A percentile compares a stretch with the other conserved stretches of the same genome.
These are phyloP conservation scores for Nomada lathburiana DNA, from an alignment of 2,888 invertebrate genomes.

Conservation along the genomic window DNA sequence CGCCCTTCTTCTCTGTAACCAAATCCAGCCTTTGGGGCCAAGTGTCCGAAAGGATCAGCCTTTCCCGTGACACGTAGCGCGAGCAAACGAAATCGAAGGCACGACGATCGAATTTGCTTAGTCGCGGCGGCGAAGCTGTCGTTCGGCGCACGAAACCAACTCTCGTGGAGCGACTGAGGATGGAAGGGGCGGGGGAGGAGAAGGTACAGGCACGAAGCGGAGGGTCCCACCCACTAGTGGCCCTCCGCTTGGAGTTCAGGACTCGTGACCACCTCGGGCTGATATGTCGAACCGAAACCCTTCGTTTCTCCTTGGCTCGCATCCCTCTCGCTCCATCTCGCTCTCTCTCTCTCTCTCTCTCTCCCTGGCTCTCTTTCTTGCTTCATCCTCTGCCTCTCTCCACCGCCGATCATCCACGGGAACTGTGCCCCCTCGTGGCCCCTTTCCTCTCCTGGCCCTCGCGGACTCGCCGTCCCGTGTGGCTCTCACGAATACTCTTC, in stretches of 20 bases:
- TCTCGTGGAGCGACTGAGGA: conserved; percentile 25
- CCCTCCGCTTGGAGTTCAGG: conserved; percentile 76
- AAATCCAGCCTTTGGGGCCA: neutral
- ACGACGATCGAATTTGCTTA: conserved; percentile 52
- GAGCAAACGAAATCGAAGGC: conserved; percentile 39
- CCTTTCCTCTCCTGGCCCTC: conserved; percentile 48
- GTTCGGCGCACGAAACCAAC: conserved; percentile 52
- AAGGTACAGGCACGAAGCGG: conserved; percentile 76
- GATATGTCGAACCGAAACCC: conserved; percentile 84
- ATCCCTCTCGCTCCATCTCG: conserved; percentile 64
- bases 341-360: conserved; percentile 7
- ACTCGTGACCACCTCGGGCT: conserved; percentile 84
- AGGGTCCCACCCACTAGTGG: conserved; percentile 82
- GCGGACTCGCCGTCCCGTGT: conserved; percentile 67
- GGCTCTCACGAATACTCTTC: conserved; percentile 82
- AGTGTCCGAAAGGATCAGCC: neutral
- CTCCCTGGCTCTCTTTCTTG: conserved; percentile 8
- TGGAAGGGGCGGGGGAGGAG: conserved; percentile 6
- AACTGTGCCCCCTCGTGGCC: conserved; percentile 44
- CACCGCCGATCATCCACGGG: conserved; percentile 68
- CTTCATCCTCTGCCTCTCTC: conserved; percentile 22
- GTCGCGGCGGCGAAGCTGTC: conserved; percentile 54
- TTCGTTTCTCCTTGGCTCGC: conserved; percentile 74
- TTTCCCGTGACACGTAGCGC: conserved; percentile 11
- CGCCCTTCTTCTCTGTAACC: neutral